These are phyloP conservation scores for Loriculus beryllinus DNA, from an alignment of 2,797 vertebrate species.

Conservation along the genomic window DNA sequence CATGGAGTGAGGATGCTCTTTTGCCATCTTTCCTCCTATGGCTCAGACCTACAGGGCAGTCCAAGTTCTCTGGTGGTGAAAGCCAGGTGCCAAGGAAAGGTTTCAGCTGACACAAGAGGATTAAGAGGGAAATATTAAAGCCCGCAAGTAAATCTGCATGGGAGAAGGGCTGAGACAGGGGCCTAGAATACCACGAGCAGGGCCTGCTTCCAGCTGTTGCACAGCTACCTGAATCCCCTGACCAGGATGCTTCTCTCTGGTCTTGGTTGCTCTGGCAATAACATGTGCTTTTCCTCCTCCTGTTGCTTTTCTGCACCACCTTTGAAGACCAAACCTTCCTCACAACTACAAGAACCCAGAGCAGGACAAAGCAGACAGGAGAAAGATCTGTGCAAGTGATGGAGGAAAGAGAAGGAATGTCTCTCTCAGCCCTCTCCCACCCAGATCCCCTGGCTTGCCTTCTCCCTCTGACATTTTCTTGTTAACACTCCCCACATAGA, in stretches of 20 bases:
- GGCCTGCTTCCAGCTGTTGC: neutral
- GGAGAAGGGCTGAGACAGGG: neutral
- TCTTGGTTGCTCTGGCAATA: neutral
- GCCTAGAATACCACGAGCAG: accelerated
- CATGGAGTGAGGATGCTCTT: neutral
- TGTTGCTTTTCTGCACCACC: neutral
- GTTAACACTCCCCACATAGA: neutral
- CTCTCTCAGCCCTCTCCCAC: neutral
- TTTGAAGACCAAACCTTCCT: neutral
- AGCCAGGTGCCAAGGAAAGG: neutral
- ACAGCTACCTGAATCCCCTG: neutral
- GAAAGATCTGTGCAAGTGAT: neutral
- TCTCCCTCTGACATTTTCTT: neutral
- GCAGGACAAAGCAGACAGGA: neutral
- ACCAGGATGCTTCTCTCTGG: neutral
- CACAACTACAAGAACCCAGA: neutral
- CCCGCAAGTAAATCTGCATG: neutral
- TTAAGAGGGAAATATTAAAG: neutral
- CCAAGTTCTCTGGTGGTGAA: neutral
- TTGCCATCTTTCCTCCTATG: neutral
- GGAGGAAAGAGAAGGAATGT: neutral
- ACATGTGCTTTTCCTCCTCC: neutral
- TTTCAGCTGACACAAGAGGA: neutral
- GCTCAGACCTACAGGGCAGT: neutral
- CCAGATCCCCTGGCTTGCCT: neutral